Base-by-base conservation (phyloP, 2,797 vertebrate genomes). In the Tachyglossus aculeatus region DNA sequence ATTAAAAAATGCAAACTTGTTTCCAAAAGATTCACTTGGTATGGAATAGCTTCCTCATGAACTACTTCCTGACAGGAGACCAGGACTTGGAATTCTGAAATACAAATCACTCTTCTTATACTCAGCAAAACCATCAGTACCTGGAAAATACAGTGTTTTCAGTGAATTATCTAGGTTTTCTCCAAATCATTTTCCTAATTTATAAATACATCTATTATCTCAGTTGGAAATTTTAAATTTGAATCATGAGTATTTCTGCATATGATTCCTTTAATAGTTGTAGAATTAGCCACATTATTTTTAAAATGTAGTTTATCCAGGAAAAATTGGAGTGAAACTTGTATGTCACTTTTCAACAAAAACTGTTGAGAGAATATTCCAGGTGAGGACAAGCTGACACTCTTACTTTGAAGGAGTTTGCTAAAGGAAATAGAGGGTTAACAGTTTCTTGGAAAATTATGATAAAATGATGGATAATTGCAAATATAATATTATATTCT, bases 401-500 rank as follows among this genome's bases (percentile, higher is more conserved):
- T n/a, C n/a, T n/a, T n/a, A n/a, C n/a, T n/a, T n/a, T n/a, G n/a
- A n/a, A n/a, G n/a, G n/a, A n/a, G n/a, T n/a, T n/a, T n/a, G n/a
- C n/a, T n/a, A n/a, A n/a, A n/a, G 16, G 19, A 37, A 65, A 5
- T 62, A 84, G 5, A 19, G 15, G 24, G 16, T 31, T 68, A 68
- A 76, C n/a, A 76, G 63, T 63, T 41, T 57, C 8, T 32, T 41
- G 4, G 53, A 53, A 16, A 39, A 44, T 24, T 16, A 40, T 50
- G 4, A 47, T 68, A 34, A n/a, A n/a, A n/a, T n/a, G n/a, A n/a
- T n/a, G n/a, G n/a, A n/a, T n/a, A n/a, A n/a, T n/a, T n/a, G n/a
- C n/a, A n/a, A n/a, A n/a, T n/a, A n/a, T n/a, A 10, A 76, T 4
- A 81, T 10, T 61, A 39, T 61, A 66, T 60, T 29, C 51, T 36